Percentiles rank a stretch among this genome's conserved stretches.
Evolutionary conservation across 2,797 vertebrate genomes (phyloP).

Genomic region (Argentina silus): DNA sequence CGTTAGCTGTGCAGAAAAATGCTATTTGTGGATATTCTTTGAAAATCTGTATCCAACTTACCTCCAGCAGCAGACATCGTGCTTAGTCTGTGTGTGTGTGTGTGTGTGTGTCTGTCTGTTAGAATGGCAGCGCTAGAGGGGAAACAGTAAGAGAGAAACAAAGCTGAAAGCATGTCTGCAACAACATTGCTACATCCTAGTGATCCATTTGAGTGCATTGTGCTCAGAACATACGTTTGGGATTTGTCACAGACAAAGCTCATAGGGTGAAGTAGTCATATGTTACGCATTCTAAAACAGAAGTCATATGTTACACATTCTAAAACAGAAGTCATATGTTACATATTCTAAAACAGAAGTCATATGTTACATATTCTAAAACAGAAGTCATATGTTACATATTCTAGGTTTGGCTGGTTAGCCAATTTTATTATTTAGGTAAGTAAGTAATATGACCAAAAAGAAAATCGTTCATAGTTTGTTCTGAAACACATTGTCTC

Average conservation of each 20-base stretch:
- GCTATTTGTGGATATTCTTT: slow-evolving; percentile 1
- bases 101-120: slow-evolving; percentile 41
- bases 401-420: not conserved
- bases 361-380: too few species aligned
- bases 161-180: not conserved
- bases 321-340: too few species aligned
- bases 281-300: not conserved
- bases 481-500: not conserved
- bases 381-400: not conserved
- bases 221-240: not conserved
- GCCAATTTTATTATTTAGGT: not conserved
- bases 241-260: not conserved
- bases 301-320: too few species aligned
- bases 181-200: slow-evolving; percentile 16
- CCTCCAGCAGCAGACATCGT: slow-evolving; percentile 75
- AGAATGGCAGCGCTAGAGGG: slow-evolving; percentile 49
- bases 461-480: not conserved
- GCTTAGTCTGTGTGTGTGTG: slow-evolving; percentile 35
- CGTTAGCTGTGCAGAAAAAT: not conserved
- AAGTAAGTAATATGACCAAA: not conserved
- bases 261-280: not conserved
- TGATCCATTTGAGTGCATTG: not conserved
- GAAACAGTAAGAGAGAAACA: slow-evolving; percentile 42
- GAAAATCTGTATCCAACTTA: slow-evolving; percentile 42
- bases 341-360: too few species aligned